Evolutionary conservation across 1,140 invertebrate genomes (phyloP), one percentile per base, ranked within the genome.

Genomic region (Triops cancriformis): DNA sequence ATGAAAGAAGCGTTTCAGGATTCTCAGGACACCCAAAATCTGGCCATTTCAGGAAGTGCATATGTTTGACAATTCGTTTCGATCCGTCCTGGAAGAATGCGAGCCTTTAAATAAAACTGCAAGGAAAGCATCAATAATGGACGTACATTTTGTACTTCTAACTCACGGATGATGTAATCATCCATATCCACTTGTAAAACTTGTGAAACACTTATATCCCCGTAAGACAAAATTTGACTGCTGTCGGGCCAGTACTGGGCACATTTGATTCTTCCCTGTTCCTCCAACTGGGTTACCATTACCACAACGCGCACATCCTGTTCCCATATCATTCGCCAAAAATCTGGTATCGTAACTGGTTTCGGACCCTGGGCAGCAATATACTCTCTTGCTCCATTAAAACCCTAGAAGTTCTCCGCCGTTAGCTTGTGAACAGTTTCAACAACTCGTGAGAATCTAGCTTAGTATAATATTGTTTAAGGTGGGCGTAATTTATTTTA

Each of bases 21-120:
- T 98, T 96, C 83, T 96, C 93, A 5, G 96, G 97, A 11, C 96
- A 95, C 28, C 93, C 96, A 84, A 98, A 89, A 85, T 91, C 90
- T 1, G 89, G 89, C 90, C 90, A 91, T 75, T 89, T 86, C 81
- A 88, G 86, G 79, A 89, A 90, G 80, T 89, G 89, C 74, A 90
- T 85, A 82, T 91, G 90, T 11, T 84, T 86, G 11, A 91, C 85
- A 51, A 82, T 87, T 79, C 85, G 84, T 79, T 87, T 87, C 11
- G 84, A 81, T 41, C 85, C 84, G 31, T 87, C 87, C 86, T 88
- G 81, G 26, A n/a, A 75, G 31, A 4, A 37, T 64, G 14, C n/a
- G 18, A 23, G 7, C 18, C n/a, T 73, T 45, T 64, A n/a, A 27
- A 75, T 79, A 43, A 45, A 23, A 72, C 23, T 51, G 14, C 31